phyloP scores from a whole-genome alignment of 1,140 invertebrate species.

The Pectinophora gossypiella region DNA sequence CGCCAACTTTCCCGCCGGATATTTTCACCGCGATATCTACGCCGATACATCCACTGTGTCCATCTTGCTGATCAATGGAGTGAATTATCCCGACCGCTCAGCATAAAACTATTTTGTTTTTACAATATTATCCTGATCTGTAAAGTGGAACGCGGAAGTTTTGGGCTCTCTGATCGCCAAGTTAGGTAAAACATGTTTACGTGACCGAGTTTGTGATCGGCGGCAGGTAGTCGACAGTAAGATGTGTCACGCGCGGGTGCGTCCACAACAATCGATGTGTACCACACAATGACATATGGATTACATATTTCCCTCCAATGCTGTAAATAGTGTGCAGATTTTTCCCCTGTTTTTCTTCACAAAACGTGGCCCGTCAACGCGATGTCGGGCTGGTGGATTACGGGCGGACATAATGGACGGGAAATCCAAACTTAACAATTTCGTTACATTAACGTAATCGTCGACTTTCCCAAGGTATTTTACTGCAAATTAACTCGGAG shows the following conservation, averaged over 20 bases:
- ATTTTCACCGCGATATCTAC: no score
- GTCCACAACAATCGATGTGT: constrained; percentile 13
- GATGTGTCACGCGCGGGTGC: constrained; percentile 19
- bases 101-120: neutral
- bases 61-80: neutral
- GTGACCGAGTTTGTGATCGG: constrained; percentile 32
- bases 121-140: neutral
- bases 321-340: no score
- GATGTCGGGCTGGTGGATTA: no score
- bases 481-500: constrained; percentile 32
- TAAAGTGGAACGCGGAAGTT: constrained; percentile 3
- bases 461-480: constrained; percentile 28
- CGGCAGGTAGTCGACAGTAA: constrained; percentile 17
- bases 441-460: constrained; percentile 28
- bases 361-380: no score
- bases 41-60: no score
- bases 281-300: no score
- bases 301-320: no score
- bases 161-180: neutral
- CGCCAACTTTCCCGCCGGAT: no score
- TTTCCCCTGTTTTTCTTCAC: no score
- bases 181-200: constrained; percentile 29
- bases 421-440: constrained; percentile 21
- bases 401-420: constrained; percentile 6
- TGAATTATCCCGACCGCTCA: neutral